Base-by-base conservation (phyloP, 2,888 invertebrate species). In the Lathronympha strigana region DNA sequence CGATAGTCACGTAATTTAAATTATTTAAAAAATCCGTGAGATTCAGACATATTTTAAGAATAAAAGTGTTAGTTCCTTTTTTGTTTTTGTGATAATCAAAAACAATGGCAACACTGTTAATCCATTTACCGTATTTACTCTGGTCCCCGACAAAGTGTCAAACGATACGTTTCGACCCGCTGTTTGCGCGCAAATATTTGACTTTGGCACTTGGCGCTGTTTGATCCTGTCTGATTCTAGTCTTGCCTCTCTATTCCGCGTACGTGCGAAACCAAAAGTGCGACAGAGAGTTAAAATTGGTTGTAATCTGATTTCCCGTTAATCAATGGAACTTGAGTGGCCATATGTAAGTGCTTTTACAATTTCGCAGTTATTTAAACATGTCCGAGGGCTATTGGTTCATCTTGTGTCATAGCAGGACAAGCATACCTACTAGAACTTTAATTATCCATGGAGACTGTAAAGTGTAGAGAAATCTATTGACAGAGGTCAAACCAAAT, bases 211-310 rank as follows among this genome's bases (percentile, higher is more conserved):
- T 66, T 66, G 66, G 61, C 61, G 9, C 36, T 54, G 60, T 66
- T 66, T 47, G 66, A 61, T 66, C 66, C 60, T 53, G 66, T 61
- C 53, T 21, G n/a, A n/a, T n/a, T n/a, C n/a, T n/a, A n/a, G n/a
- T n/a, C n/a, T n/a, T n/a, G n/a, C n/a, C n/a, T n/a, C n/a, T n/a
- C n/a, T n/a, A n/a, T n/a, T n/a, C n/a, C n/a, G n/a, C n/a, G n/a
- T n/a, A n/a, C n/a, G n/a, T n/a, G n/a, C n/a, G n/a, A n/a, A n/a
- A n/a, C n/a, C n/a, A n/a, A n/a, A n/a, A n/a, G n/a, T n/a, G n/a
- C n/a, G n/a, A n/a, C n/a, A n/a, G n/a, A n/a, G n/a, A n/a, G n/a
- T n/a, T n/a, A n/a, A n/a, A n/a, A n/a, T n/a, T n/a, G n/a, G n/a
- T n/a, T n/a, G n/a, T n/a, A n/a, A n/a, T n/a, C n/a, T n/a, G 64